phyloP scores from a whole-genome alignment of 2,113 vertebrate genomes.

The Echinops telfairi region DNA sequence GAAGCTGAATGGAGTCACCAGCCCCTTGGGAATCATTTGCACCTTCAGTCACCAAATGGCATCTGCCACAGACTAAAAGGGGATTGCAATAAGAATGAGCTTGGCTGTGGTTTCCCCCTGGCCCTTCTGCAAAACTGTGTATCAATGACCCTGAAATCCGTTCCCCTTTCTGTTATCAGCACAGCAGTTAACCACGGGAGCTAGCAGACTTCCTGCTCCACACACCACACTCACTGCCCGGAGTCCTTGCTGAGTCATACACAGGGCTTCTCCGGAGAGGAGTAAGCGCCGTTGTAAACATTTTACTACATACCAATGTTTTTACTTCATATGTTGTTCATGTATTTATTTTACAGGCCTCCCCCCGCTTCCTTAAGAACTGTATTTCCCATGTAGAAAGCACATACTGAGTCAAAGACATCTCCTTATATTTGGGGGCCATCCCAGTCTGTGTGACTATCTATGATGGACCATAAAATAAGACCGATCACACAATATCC shows the following conservation, averaged over 20 bases:
- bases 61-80: background rate
- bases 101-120: background rate
- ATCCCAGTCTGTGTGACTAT: background rate
- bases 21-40: slow-evolving; percentile 13
- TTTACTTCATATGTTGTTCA: too few relatives aligned
- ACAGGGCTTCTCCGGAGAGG: too few relatives aligned
- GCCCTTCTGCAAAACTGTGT: background rate
- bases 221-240: too few relatives aligned
- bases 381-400: background rate
- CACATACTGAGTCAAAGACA: background rate
- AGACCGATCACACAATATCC: background rate
- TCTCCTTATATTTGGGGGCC: background rate
- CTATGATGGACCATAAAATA: background rate
- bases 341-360: too few relatives aligned
- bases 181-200: too few relatives aligned
- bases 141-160: too few relatives aligned
- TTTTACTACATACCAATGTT: too few relatives aligned
- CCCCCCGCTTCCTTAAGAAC: too few relatives aligned
- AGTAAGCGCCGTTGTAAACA: too few relatives aligned
- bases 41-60: slow-evolving; percentile 45
- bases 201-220: too few relatives aligned
- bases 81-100: slow-evolving; percentile 25
- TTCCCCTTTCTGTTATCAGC: too few relatives aligned
- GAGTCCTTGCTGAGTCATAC: too few relatives aligned
- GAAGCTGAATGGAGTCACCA: slow-evolving; percentile 68